A percentile compares a stretch with the other conserved stretches of the same genome.
Evolutionary conservation across 2,888 invertebrate genomes (phyloP).

Genomic region (Drosophila macrothrix): DNA sequence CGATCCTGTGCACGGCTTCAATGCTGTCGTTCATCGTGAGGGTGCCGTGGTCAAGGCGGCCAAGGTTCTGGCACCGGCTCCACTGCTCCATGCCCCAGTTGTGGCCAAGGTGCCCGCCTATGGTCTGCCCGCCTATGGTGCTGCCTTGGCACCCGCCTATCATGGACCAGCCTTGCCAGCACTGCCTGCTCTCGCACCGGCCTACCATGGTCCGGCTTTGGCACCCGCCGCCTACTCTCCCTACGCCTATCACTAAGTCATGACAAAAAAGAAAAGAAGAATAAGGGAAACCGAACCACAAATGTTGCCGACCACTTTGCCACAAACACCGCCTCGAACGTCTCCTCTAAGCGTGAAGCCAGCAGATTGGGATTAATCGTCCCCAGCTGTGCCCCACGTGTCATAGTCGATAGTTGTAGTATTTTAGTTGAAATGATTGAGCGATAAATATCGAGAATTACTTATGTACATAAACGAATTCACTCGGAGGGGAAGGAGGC

Average conservation of each 20-base stretch:
- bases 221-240: slow-evolving; percentile 45
- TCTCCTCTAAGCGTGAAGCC: slow-evolving; percentile 46
- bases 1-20: slow-evolving; percentile 87
- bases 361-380: slow-evolving; percentile 9
- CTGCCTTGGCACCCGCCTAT: slow-evolving; percentile 37
- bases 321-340: slow-evolving; percentile 47
- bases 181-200: slow-evolving; percentile 28
- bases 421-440: slow-evolving; percentile 69
- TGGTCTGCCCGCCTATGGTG: slow-evolving; percentile 48
- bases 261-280: neutral
- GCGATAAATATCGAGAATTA: slow-evolving; percentile 64
- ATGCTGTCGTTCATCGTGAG: slow-evolving; percentile 87
- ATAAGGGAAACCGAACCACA: slow-evolving; percentile 1
- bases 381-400: slow-evolving; percentile 46
- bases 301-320: slow-evolving; percentile 65
- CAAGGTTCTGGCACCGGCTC: slow-evolving; percentile 78
- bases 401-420: slow-evolving; percentile 73
- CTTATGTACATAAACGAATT: slow-evolving; percentile 62
- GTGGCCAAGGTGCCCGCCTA: slow-evolving; percentile 71
- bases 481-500: slow-evolving; percentile 11
- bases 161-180: slow-evolving; percentile 32
- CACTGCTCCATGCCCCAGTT: slow-evolving; percentile 68
- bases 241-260: slow-evolving; percentile 72
- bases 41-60: slow-evolving; percentile 85
- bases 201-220: slow-evolving; percentile 7